Evolutionary conservation across 2,797 vertebrate species (phyloP), one percentile per base, ranked within the genome.

Genomic region (Clangula hyemalis): DNA sequence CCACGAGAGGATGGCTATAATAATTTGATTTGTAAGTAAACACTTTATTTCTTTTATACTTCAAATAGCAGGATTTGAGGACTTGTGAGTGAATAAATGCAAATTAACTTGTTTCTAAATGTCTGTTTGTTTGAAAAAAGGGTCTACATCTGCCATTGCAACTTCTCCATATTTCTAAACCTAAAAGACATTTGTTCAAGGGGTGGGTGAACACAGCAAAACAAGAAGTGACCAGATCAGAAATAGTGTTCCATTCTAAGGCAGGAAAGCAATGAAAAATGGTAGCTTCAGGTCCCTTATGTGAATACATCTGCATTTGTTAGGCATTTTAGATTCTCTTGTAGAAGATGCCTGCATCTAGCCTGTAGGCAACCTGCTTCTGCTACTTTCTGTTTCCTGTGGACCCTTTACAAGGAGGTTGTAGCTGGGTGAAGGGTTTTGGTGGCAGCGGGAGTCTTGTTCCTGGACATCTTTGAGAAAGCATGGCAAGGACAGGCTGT

Each of bases 11-110:
- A 49, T 49, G 47, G 47, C 47, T 49, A 24, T 49, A 49, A 49
- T 24, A 75, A 91, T 60, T 84, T 75, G 81, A 81, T 89, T 91
- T 93, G 76, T 94, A 91, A 94, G 60, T 73, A 43, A 85, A 69
- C 66, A 32, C 83, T 91, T 89, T 85, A 81, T 89, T 94, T 91
- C 76, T 96, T 97, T 96, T 95, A 41, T 95, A 96, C 80, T 81
- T 72, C 47, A 91, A 89, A 76, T 56, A 60, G 22, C 38, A 75
- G 78, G 30, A 89, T 39, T 87, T 69, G 54, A 92, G 73, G 56
- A 58, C 11, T 78, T 93, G 77, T 73, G 51, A 74, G 39, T 87
- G 34, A 96, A 97, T 96, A 97, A 96, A 97, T 47, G 38, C 58
- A 79, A 73, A 91, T 20, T 1, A 53, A 76, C 82, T 70, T 69